Evolutionary conservation across 2,888 invertebrate genomes (phyloP).

Genomic region (Sylvicola cinctus): DNA sequence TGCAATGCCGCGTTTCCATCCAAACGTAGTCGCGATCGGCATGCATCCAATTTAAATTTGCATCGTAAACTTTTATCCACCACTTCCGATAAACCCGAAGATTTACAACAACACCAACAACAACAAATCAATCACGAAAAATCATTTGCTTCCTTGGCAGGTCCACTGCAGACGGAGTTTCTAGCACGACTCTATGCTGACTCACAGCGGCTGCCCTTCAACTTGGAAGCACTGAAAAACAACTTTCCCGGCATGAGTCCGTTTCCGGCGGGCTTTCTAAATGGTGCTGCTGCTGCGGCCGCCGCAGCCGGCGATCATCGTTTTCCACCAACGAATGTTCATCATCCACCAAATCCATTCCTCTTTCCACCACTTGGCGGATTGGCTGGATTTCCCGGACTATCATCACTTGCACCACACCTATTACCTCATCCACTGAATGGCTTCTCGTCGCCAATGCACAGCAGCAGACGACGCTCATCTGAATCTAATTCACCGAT

Average conservation of each 20-base stretch:
- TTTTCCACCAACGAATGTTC: slow-evolving; percentile 15
- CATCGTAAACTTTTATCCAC: slow-evolving; percentile 76
- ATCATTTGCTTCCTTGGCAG: slow-evolving; percentile 30
- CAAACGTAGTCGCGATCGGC: slow-evolving; percentile 77
- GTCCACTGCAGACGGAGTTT: slow-evolving; percentile 56
- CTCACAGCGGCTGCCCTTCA: slow-evolving; percentile 34
- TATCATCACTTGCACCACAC: slow-evolving; percentile 22
- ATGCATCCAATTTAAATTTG: slow-evolving; percentile 76
- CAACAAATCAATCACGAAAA: slow-evolving; percentile 19
- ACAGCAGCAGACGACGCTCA: slow-evolving; percentile 21
- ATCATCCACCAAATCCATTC: slow-evolving; percentile 34
- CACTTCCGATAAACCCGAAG: slow-evolving; percentile 32
- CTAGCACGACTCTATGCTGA: slow-evolving; percentile 59
- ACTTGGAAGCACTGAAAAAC: slow-evolving; percentile 42
- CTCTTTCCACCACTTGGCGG: slow-evolving; percentile 36
- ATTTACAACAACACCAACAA: slow-evolving; percentile 6
- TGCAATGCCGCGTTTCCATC: slow-evolving; percentile 91
- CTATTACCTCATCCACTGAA: slow-evolving; percentile 25
- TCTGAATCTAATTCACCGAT: slow-evolving; percentile 32
- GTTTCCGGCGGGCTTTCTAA: slow-evolving; percentile 7
- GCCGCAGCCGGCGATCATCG: slow-evolving; percentile 2
- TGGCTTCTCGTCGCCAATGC: slow-evolving; percentile 12
- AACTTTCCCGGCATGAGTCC: slow-evolving; percentile 9
- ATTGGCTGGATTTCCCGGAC: slow-evolving; percentile 31
- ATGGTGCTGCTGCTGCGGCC: slow-evolving; percentile 20